Evolutionary conservation across 2,797 vertebrate genomes (phyloP).

Genomic region (Craterocephalus amniculus): DNA sequence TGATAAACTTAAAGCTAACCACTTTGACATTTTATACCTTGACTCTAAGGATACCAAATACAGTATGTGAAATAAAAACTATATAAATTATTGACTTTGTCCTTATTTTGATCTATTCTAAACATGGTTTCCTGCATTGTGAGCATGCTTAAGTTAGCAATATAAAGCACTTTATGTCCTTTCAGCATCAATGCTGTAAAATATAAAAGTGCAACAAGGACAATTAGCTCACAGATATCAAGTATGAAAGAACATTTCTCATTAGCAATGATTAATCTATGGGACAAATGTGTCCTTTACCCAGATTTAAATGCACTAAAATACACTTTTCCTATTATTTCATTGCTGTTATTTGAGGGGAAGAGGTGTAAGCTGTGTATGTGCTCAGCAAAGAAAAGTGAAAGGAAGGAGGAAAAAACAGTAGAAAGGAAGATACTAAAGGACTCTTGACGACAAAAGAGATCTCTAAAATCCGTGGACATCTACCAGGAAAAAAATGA

Average conservation of each 20-base stretch:
- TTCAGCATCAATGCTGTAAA: background rate
- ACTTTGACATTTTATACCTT: background rate
- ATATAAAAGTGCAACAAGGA: background rate
- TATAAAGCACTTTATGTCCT: background rate
- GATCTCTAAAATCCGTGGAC: background rate
- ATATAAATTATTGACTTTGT: background rate
- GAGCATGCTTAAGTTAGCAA: background rate
- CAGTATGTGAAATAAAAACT: background rate
- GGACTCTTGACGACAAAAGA: background rate
- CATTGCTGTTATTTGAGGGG: background rate
- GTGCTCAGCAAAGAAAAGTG: background rate
- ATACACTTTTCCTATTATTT: background rate
- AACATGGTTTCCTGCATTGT: background rate
- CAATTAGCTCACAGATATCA: background rate
- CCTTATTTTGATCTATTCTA: background rate
- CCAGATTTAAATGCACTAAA: background rate
- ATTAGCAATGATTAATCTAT: background rate
- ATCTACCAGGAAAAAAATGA: conserved; percentile 32
- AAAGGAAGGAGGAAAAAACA: background rate
- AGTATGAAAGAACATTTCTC: background rate
- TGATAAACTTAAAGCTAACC: background rate
- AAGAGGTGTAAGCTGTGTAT: background rate
- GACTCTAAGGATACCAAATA: background rate
- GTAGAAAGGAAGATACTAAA: background rate
- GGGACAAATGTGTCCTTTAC: background rate